A percentile compares a stretch with the other conserved stretches of the same genome.
Conservation (phyloP, 2,888 invertebrate genomes). For the Erannis defoliaria region DNA sequence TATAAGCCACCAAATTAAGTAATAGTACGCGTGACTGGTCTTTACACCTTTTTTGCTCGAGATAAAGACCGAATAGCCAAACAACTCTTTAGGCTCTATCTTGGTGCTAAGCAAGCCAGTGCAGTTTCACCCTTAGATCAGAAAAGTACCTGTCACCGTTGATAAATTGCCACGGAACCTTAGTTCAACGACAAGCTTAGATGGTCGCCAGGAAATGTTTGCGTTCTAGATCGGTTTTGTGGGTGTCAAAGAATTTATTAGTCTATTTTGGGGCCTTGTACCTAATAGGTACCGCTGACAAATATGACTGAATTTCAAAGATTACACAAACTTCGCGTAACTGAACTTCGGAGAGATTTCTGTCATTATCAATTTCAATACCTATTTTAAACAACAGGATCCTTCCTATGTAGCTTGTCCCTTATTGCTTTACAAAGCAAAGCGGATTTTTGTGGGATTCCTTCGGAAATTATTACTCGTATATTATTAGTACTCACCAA, state of each 20-base stretch:
- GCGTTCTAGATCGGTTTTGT: conserved; percentile 8
- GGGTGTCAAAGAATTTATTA: conserved; percentile 10
- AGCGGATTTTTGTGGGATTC: no score
- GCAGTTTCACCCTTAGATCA: conserved; percentile 7
- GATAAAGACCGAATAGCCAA: no score
- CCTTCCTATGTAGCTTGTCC: no score
- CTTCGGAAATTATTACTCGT: no score
- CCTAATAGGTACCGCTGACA: background rate
- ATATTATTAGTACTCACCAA: no score
- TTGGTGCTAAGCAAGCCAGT: background rate
- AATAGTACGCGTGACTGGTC: no score
- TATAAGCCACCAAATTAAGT: no score
- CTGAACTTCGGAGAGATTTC: background rate
- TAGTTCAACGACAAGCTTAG: conserved; percentile 19
- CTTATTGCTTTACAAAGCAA: no score
- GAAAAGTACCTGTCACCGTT: conserved; percentile 25
- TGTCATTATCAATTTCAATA: background rate
- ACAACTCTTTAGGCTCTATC: background rate
- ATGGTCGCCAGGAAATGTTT: conserved; percentile 22
- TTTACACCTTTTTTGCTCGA: no score
- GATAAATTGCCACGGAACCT: conserved; percentile 34
- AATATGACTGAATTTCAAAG: background rate
- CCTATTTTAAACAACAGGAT: background rate
- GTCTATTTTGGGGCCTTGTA: conserved; percentile 4
- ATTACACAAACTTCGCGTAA: background rate